Evolutionary conservation across 2,888 invertebrate genomes (phyloP).

Genomic region (Subacronicta megacephala): DNA sequence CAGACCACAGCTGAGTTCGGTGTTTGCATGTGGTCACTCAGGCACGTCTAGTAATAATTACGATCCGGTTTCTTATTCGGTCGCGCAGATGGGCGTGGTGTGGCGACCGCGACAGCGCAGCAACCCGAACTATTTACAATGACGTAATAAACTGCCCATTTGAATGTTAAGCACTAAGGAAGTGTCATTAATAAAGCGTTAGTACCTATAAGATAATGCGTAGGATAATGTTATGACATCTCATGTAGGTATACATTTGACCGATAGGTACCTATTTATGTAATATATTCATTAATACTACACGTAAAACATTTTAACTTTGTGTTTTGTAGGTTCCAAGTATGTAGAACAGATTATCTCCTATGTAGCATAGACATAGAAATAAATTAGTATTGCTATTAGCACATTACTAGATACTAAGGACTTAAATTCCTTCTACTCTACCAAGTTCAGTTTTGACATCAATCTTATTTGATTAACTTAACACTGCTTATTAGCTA

Average conservation of each 20-base stretch:
- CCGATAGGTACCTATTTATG: constrained; percentile 2
- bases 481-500: too few species aligned
- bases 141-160: constrained; percentile 59
- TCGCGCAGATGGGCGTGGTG: constrained; percentile 64
- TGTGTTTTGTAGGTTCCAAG: too few species aligned
- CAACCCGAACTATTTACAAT: constrained; percentile 56
- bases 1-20: constrained; percentile 10
- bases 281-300: neutral
- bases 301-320: constrained; percentile 16
- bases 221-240: constrained; percentile 26
- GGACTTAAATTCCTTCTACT: too few species aligned
- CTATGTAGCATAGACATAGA: too few species aligned
- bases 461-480: too few species aligned
- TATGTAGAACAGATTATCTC: too few species aligned
- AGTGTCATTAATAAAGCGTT: constrained; percentile 47
- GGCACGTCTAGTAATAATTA: constrained; percentile 46
- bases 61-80: constrained; percentile 61
- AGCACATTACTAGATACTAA: too few species aligned
- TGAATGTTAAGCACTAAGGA: constrained; percentile 57
- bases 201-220: constrained; percentile 19
- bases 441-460: too few species aligned
- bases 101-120: constrained; percentile 59
- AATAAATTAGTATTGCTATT: too few species aligned
- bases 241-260: too few species aligned
- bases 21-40: constrained; percentile 35